Evolutionary conservation across 2,797 vertebrate species (phyloP).

Genomic region (Chelmon rostratus): DNA sequence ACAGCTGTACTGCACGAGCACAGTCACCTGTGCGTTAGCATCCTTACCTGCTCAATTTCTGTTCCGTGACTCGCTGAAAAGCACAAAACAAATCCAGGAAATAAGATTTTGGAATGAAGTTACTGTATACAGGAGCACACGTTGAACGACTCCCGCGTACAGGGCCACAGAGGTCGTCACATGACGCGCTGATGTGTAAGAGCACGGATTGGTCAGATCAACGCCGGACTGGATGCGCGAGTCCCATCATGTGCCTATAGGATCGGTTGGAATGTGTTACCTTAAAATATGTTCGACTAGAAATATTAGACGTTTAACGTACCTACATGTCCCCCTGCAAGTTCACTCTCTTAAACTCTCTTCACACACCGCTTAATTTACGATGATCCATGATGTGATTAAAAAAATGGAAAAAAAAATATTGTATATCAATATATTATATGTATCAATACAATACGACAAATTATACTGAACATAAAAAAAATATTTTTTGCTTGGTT

Average conservation of each 20-base stretch:
- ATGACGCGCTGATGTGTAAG: background rate
- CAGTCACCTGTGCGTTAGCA: background rate
- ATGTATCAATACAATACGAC: too few species aligned
- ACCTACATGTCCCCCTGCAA: background rate
- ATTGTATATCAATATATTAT: background rate
- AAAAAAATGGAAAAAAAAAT: background rate
- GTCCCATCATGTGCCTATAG: background rate
- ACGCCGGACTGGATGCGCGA: rapidly evolving
- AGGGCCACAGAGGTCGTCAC: background rate
- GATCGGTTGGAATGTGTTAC: conserved; percentile 57
- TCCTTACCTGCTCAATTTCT: background rate
- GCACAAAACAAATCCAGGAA: rapidly evolving
- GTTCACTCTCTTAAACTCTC: too few species aligned
- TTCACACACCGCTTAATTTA: background rate
- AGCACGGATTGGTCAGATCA: background rate
- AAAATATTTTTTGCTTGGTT: too few species aligned
- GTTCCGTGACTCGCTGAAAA: rapidly evolving
- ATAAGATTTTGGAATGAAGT: too few species aligned
- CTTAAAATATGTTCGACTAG: conserved; percentile 62
- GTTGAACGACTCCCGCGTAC: conserved; percentile 51
- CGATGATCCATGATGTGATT: background rate
- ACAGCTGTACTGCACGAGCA: background rate
- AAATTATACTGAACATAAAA: background rate
- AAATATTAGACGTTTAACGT: conserved; percentile 30
- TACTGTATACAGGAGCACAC: background rate